A percentile compares a stretch with the other conserved stretches of the same genome.
Conservation (phyloP, 2,113 vertebrate species). For the Varanus salvator region DNA sequence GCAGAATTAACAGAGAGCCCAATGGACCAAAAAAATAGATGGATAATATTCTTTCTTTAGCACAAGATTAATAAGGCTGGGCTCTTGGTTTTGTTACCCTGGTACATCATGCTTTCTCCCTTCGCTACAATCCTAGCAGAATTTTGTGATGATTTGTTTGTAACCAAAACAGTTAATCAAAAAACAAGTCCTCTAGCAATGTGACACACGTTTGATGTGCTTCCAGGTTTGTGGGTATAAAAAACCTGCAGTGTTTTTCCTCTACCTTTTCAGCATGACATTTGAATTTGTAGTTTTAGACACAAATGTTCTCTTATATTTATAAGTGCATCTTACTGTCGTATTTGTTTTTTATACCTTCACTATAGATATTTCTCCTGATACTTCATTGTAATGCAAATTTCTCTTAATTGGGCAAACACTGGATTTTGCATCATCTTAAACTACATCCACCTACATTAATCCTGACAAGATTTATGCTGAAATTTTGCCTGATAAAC, state of each 20-base stretch:
- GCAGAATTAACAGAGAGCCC: background rate
- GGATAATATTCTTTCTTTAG: background rate
- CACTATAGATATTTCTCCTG: too few relatives aligned
- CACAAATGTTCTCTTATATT: background rate
- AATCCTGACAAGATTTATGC: background rate
- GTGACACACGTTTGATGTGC: background rate
- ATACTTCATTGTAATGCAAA: background rate
- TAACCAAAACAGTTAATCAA: background rate
- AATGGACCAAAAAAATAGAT: slow-evolving; percentile 14
- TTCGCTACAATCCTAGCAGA: background rate
- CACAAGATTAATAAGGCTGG: accelerated
- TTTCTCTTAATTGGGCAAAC: background rate
- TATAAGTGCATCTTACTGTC: background rate
- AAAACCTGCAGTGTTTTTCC: background rate
- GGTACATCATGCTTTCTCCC: background rate
- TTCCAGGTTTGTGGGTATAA: background rate
- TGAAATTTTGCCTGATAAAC: background rate
- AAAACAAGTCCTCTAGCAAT: background rate
- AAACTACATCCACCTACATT: background rate
- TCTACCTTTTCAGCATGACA: background rate
- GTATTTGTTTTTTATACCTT: background rate
- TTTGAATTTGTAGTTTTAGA: background rate
- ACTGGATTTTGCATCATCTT: background rate
- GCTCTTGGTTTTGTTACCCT: slow-evolving; percentile 19
- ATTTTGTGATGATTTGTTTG: background rate